Evolutionary conservation across 2,797 vertebrate genomes (phyloP).

Genomic region (Enteromius paludinosus): DNA sequence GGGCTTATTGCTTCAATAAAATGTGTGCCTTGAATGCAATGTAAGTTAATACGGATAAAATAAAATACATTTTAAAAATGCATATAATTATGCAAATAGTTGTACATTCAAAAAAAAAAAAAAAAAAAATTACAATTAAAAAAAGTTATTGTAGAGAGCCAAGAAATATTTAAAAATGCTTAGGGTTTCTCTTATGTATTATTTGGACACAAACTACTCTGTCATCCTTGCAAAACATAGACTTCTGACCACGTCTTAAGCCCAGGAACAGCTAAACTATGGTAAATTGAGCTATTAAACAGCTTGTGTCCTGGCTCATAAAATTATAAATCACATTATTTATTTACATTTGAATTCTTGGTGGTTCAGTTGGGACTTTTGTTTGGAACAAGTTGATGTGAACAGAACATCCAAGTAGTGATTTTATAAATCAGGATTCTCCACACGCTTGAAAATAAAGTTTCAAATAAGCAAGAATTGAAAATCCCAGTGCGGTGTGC

Average conservation of each 20-base stretch:
- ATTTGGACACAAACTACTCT: not conserved
- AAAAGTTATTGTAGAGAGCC: not conserved
- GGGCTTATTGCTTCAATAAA: not conserved
- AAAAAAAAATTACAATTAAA: not conserved
- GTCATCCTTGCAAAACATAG: not conserved
- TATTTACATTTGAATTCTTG: constrained; percentile 45
- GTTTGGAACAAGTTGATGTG: constrained; percentile 70
- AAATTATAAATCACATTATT: constrained; percentile 69
- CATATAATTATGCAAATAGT: no score
- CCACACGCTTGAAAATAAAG: constrained; percentile 63
- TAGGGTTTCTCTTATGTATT: not conserved
- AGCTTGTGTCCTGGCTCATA: constrained; percentile 70
- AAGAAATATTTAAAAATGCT: not conserved
- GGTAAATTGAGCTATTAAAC: constrained; percentile 66
- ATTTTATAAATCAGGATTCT: constrained; percentile 77
- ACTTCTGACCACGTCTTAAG: not conserved
- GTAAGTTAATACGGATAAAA: not conserved
- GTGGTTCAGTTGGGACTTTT: constrained; percentile 41
- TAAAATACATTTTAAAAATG: not conserved
- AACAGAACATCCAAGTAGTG: constrained; percentile 71
- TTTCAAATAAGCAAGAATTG: constrained; percentile 29
- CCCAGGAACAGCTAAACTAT: constrained; percentile 15
- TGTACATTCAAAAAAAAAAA: no score
- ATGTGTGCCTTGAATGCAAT: not conserved
- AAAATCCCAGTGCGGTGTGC: constrained; percentile 7